These are phyloP conservation scores for Synanthedon formicaeformis DNA, from an alignment of 2,888 invertebrate species.

Conservation along the genomic window DNA sequence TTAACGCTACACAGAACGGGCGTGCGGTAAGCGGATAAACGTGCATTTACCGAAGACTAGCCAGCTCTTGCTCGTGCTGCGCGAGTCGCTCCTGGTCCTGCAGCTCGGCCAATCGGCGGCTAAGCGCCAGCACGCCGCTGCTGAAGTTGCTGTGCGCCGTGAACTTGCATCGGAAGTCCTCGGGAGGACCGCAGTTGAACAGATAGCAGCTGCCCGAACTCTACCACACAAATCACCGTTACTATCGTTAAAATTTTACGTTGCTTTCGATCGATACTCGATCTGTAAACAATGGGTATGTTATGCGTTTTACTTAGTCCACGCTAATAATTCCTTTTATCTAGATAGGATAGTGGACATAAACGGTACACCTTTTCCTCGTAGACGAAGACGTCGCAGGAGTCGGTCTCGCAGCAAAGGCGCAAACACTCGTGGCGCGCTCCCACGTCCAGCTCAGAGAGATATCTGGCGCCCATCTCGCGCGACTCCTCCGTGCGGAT, in stretches of 20 bases:
- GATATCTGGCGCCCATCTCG: conserved; percentile 88
- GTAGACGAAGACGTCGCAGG: conserved; percentile 92
- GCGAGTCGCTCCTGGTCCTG: conserved; percentile 79
- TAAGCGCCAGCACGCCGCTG: conserved; percentile 83
- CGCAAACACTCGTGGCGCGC: conserved; percentile 85
- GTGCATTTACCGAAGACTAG: conserved; percentile 72
- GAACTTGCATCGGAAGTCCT: conserved; percentile 93
- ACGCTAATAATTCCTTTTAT: neutral
- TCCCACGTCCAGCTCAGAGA: conserved; percentile 86
- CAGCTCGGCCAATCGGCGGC: conserved; percentile 73
- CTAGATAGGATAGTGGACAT: neutral
- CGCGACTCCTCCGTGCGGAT: conserved; percentile 91
- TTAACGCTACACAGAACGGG: neutral
- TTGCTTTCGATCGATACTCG: no score
- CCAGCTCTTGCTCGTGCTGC: conserved; percentile 79
- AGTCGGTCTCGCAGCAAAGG: conserved; percentile 87
- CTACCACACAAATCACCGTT: conserved; percentile 38
- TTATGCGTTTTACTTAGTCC: neutral
- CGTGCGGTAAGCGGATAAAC: neutral
- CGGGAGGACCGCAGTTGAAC: conserved; percentile 90
- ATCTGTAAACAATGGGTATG: neutral
- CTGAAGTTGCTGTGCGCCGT: conserved; percentile 89
- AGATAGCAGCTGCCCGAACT: conserved; percentile 90
- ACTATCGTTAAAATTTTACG: no score
- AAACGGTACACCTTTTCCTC: conserved; percentile 82